Conservation (phyloP, 2,113 vertebrate species). For the Eira barbara region DNA sequence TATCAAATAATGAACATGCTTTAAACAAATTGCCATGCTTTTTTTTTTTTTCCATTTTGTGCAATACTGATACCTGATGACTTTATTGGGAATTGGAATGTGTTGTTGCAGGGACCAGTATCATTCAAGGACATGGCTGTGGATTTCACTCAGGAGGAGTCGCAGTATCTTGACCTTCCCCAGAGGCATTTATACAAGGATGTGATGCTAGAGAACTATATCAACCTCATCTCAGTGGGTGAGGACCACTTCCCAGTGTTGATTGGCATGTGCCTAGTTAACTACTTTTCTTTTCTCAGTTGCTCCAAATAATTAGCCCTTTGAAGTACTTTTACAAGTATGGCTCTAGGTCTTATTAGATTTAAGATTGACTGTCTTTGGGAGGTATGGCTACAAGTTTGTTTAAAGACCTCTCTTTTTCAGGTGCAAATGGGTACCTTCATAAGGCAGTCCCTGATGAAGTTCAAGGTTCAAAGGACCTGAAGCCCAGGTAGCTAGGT, state of each 20-base stretch:
- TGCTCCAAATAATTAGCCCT: not conserved
- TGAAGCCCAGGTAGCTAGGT: not conserved
- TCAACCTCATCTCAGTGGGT: slow-evolving; percentile 19
- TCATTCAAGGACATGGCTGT: slow-evolving; percentile 21
- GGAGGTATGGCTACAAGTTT: not conserved
- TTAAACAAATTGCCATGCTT: not conserved
- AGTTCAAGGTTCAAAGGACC: not conserved
- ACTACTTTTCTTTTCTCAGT: not conserved
- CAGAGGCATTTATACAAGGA: not conserved
- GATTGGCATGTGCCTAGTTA: not conserved
- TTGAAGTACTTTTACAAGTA: not conserved
- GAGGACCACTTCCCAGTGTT: not conserved
- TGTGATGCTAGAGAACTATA: not conserved
- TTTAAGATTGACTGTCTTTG: not conserved
- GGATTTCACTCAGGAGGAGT: not conserved
- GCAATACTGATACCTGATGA: not conserved
- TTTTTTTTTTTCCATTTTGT: not conserved
- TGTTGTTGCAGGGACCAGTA: not conserved
- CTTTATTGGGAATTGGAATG: not conserved
- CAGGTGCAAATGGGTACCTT: not conserved
- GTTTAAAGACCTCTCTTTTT: not conserved
- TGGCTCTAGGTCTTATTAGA: not conserved
- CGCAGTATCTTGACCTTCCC: not conserved
- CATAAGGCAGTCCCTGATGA: not conserved
- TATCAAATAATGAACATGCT: not conserved